phyloP scores from a whole-genome alignment of 2,113 vertebrate species.

The Micronycteris hirsuta region DNA sequence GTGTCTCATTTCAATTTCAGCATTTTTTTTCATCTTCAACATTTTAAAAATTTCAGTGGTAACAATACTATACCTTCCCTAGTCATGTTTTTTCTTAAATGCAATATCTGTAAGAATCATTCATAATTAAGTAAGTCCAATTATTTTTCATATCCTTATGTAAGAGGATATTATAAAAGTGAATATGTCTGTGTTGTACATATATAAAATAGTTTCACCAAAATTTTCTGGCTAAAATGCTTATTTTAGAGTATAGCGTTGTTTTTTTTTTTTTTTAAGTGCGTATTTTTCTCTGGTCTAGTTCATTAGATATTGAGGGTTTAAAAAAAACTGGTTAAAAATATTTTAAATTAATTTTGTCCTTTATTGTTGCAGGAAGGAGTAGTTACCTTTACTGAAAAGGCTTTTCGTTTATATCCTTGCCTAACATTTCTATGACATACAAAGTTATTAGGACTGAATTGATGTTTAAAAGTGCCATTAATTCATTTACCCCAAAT shows the following conservation, averaged over 20 bases:
- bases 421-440: constrained; percentile 88
- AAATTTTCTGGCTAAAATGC: constrained; percentile 7
- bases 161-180: constrained; percentile 13
- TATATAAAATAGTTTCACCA: constrained; percentile 15
- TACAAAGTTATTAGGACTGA: constrained; percentile 89
- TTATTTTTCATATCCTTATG: not conserved
- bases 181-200: not conserved
- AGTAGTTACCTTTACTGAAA: constrained; percentile 84
- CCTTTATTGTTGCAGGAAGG: constrained; percentile 82
- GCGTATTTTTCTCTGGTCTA: constrained; percentile 47
- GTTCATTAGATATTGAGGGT: constrained; percentile 63
- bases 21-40: not conserved
- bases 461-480: constrained; percentile 94
- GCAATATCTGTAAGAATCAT: not conserved
- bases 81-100: not conserved
- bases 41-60: not conserved
- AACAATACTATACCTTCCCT: not conserved
- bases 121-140: not conserved
- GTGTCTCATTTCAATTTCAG: not conserved
- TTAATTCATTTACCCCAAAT: constrained; percentile 94
- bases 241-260: not conserved
- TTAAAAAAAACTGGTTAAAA: constrained; percentile 56
- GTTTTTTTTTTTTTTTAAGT: not conserved
- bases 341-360: constrained; percentile 79
- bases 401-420: constrained; percentile 82